These are phyloP conservation scores for Helobdella robusta DNA, from an alignment of 2,888 invertebrate genomes.

Conservation along the genomic window DNA sequence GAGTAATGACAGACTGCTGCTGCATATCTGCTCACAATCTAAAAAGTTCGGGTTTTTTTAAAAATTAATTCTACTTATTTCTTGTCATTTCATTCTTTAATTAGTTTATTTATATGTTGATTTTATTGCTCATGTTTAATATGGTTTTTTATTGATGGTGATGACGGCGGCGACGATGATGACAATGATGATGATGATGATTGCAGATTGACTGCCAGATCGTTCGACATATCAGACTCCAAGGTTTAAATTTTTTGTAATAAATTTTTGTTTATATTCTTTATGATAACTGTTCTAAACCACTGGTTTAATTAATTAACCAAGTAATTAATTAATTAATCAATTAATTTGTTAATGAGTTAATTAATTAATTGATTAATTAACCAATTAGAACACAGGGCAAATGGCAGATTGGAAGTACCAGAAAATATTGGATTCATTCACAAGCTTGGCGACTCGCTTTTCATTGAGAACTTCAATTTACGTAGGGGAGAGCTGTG, in stretches of 20 bases:
- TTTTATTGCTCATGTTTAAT: background rate
- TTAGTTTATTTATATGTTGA: background rate
- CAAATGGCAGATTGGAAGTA: slow-evolving; percentile 71
- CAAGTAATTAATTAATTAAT: too few relatives aligned
- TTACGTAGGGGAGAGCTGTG: slow-evolving; percentile 58
- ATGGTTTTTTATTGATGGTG: background rate
- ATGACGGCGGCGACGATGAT: too few relatives aligned
- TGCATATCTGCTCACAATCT: slow-evolving; percentile 54
- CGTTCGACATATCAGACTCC: background rate
- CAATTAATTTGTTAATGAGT: too few relatives aligned
- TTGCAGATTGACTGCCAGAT: background rate
- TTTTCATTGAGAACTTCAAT: slow-evolving; percentile 68
- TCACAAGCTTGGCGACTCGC: slow-evolving; percentile 67
- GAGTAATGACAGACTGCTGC: slow-evolving; percentile 58
- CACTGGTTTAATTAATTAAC: too few relatives aligned
- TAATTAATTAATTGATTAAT: too few relatives aligned
- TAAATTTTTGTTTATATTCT: too few relatives aligned
- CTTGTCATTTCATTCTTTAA: background rate
- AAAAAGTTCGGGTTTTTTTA: slow-evolving; percentile 53
- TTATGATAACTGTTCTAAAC: too few relatives aligned
- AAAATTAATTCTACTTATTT: background rate
- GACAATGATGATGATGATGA: background rate
- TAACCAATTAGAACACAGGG: slow-evolving; percentile 47
- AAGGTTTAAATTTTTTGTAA: background rate
- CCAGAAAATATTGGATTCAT: slow-evolving; percentile 61